Evolutionary conservation across 1,140 invertebrate species (phyloP), one percentile per base, ranked within the genome.

Genomic region (Pectinophora gossypiella): DNA sequence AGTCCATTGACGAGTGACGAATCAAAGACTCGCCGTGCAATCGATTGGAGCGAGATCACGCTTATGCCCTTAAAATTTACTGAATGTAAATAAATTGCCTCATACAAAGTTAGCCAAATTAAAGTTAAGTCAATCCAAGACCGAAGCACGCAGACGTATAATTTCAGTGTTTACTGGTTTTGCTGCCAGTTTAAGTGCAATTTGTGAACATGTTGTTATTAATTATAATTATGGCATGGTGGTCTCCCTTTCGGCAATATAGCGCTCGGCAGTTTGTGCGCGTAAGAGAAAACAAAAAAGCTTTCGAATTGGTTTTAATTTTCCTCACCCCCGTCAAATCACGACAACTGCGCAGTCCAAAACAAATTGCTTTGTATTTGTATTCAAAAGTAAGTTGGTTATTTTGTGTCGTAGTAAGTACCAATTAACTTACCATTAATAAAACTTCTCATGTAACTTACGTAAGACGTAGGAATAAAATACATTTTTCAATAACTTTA

Each of bases 131-230:
- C 43, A 52, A 52, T 52, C 19, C 40, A 18, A 40, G 16, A 7
- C 36, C n/a, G 36, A 18, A 15, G 36, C 23, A 53, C 35, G 54
- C 43, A 59, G 58, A 51, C 61, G 59, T 68, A 61, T 72, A 71
- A 78, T 74, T 76, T 72, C 23, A 61, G 58, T 72, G 64, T 72
- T 68, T 64, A 54, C 48, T 56, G 51, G 49, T 60, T 54, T 44
- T 40, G 45, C 57, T 48, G 61, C 51, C 60, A 55, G 60, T 58
- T 45, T 49, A 44, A 57, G 45, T 42, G 44, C 64, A 72, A 72
- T 68, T 70, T 72, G 68, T 65, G 64, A 68, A 58, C 62, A 56
- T 61, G 66, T 48, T 56, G 56, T 66, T 70, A 68, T 68, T 76
- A 72, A 74, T 74, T 72, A 68, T 45, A 49, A 50, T 40, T 40